Percentiles rank a stretch among this genome's conserved stretches.
Conservation (phyloP, 2,888 invertebrate genomes). For the Dione juno region DNA sequence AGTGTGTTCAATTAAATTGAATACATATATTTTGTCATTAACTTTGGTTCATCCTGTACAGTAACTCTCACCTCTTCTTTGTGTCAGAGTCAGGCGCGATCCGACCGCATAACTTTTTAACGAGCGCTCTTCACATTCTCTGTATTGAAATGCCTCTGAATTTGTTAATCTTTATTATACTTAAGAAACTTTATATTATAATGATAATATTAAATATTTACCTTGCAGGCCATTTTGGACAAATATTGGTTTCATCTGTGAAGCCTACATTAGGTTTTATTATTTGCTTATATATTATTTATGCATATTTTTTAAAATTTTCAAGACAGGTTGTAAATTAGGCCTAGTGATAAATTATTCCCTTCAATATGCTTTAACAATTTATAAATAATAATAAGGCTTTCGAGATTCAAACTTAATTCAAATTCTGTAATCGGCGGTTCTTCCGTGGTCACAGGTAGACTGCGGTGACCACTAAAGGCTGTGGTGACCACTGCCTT, state of each 20-base stretch:
- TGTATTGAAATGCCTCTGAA: slow-evolving; percentile 52
- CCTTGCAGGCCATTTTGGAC: not conserved
- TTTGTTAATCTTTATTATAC: slow-evolving; percentile 23
- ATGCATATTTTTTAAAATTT: not conserved
- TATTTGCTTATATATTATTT: not conserved
- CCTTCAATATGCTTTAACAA: too few species aligned
- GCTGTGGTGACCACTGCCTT: too few species aligned
- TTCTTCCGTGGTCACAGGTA: too few species aligned
- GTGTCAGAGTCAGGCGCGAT: slow-evolving; percentile 55
- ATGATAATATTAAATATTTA: slow-evolving; percentile 2
- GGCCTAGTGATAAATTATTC: too few species aligned
- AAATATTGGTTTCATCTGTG: not conserved
- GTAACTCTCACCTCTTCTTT: slow-evolving; percentile 56
- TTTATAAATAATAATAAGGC: too few species aligned
- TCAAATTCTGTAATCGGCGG: too few species aligned
- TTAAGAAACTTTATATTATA: not conserved
- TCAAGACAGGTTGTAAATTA: too few species aligned
- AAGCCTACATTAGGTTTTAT: not conserved
- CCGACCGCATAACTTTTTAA: slow-evolving; percentile 64
- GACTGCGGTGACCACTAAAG: too few species aligned
- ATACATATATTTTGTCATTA: too few species aligned
- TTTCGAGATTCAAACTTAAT: too few species aligned
- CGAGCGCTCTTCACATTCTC: slow-evolving; percentile 58
- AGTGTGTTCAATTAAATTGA: too few species aligned
- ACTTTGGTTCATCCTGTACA: slow-evolving; percentile 49